Conservation (phyloP, 2,797 vertebrate species). For the Alcedo quadribrachys region DNA sequence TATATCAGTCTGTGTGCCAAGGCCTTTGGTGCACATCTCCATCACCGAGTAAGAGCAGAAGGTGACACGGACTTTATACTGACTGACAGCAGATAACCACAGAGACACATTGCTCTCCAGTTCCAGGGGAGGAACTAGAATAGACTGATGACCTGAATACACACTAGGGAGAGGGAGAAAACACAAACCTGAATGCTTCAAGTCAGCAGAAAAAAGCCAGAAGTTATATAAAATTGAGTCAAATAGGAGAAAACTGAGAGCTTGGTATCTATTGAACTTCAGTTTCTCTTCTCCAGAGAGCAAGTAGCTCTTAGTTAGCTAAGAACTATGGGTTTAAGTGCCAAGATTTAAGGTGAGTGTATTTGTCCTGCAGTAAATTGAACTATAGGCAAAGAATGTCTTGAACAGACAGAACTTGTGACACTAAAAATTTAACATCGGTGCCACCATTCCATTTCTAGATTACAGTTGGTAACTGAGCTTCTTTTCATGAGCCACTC, state of each 20-base stretch:
- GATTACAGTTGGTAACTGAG: not conserved
- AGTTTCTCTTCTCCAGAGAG: not conserved
- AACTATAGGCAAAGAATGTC: not conserved
- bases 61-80: constrained; percentile 93
- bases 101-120: constrained; percentile 93
- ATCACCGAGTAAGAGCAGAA: constrained; percentile 98
- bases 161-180: constrained; percentile 77
- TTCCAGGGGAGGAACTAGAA: constrained; percentile 94
- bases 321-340: not conserved
- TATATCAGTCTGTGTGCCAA: constrained; percentile 88
- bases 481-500: not conserved
- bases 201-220: not conserved
- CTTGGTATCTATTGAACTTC: not conserved
- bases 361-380: not conserved
- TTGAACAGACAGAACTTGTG: not conserved
- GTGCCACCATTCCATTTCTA: not conserved
- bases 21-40: constrained; percentile 97
- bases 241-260: not conserved
- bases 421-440: not conserved
- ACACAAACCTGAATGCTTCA: not conserved
- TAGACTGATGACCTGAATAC: constrained; percentile 95
- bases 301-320: not conserved
- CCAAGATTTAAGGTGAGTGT: not conserved
- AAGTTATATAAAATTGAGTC: not conserved
- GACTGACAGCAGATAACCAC: constrained; percentile 94